These are phyloP conservation scores for Torymus texanus DNA, from an alignment of 2,888 invertebrate genomes.

Conservation along the genomic window DNA sequence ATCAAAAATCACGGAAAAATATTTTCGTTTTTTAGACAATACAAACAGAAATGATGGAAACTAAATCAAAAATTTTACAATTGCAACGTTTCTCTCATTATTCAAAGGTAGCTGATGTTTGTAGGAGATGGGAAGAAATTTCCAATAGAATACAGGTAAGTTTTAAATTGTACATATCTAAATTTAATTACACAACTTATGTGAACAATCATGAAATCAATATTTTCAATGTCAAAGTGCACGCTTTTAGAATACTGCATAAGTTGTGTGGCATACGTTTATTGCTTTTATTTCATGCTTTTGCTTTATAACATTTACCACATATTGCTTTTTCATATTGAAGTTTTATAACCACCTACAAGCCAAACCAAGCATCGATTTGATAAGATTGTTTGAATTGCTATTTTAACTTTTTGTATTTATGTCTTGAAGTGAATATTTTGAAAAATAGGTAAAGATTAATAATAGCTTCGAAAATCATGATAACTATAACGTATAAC, in stretches of 20 bases:
- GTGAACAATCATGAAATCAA: slow-evolving; percentile 18
- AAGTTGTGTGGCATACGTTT: slow-evolving; percentile 41
- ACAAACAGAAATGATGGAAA: slow-evolving; percentile 72
- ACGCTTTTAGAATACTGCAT: slow-evolving; percentile 33
- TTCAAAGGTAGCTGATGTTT: slow-evolving; percentile 72
- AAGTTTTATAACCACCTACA: slow-evolving; percentile 37
- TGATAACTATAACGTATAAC: not conserved
- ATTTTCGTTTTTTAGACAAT: slow-evolving; percentile 63
- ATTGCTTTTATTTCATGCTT: slow-evolving; percentile 50
- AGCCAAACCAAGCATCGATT: slow-evolving; percentile 49
- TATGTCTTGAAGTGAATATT: slow-evolving; percentile 41
- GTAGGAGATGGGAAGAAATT: slow-evolving; percentile 71
- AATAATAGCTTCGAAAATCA: not conserved
- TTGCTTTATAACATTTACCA: slow-evolving; percentile 53
- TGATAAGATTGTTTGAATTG: slow-evolving; percentile 11
- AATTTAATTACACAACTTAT: slow-evolving; percentile 39
- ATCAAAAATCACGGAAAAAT: too few relatives aligned
- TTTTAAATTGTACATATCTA: slow-evolving; percentile 30
- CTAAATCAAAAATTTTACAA: slow-evolving; percentile 71
- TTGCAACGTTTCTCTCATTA: slow-evolving; percentile 71
- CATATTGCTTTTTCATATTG: slow-evolving; percentile 26
- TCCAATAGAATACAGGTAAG: slow-evolving; percentile 70
- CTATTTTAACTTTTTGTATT: slow-evolving; percentile 17
- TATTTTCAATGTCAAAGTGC: slow-evolving; percentile 26
- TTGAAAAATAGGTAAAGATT: slow-evolving; percentile 36